These are phyloP conservation scores for Chaunax sp. DNA, from an alignment of 2,797 vertebrate species.

Conservation along the genomic window DNA sequence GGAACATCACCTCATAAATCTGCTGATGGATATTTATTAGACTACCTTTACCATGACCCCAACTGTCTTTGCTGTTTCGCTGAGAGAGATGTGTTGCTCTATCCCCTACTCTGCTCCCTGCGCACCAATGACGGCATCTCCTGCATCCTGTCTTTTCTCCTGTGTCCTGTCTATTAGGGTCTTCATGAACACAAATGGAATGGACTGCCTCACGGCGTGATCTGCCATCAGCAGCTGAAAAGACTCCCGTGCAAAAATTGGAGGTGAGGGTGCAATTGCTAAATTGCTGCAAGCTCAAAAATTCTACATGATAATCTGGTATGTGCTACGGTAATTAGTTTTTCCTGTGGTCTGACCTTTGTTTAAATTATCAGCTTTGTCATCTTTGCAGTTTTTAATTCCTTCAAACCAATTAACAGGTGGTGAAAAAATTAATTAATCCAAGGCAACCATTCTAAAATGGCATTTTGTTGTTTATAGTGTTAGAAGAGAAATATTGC, in stretches of 20 bases:
- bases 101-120: slow-evolving; percentile 10
- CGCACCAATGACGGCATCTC: not conserved
- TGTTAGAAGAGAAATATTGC: too few relatives aligned
- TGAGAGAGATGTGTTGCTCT: slow-evolving; percentile 17
- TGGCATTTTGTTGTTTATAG: not conserved
- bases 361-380: too few relatives aligned
- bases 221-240: not conserved
- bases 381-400: not conserved
- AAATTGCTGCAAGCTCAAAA: too few relatives aligned
- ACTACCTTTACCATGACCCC: slow-evolving; percentile 45
- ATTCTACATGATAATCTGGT: too few relatives aligned
- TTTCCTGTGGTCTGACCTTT: too few relatives aligned
- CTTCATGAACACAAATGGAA: not conserved
- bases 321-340: too few relatives aligned
- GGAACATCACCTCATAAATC: slow-evolving; percentile 67
- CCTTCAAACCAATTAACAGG: not conserved
- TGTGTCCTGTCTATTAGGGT: slow-evolving; percentile 7
- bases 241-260: not conserved
- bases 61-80: slow-evolving; percentile 29
- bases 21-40: slow-evolving; percentile 43
- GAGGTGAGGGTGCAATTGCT: not conserved
- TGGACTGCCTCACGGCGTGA: not conserved
- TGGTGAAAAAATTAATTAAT: not conserved
- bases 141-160: not conserved
- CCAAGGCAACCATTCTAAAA: not conserved